These are phyloP conservation scores for Oryctes rhinoceros DNA, from an alignment of 1,140 invertebrate genomes.

Conservation along the genomic window DNA sequence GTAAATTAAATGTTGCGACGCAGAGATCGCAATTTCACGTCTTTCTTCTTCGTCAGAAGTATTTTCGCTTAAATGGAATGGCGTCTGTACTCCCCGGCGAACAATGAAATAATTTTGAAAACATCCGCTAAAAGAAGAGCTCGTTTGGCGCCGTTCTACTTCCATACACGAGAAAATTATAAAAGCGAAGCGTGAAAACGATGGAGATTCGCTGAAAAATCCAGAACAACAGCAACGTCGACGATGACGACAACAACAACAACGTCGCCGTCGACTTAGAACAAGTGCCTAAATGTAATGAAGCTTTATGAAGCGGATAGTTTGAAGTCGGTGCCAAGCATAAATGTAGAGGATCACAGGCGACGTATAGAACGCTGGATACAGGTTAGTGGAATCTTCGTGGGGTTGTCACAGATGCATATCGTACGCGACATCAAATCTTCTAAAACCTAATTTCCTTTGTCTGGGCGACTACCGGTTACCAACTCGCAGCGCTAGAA, in stretches of 20 bases:
- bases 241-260: neutral
- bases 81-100: neutral
- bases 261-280: neutral
- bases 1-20: no score
- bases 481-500: neutral
- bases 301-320: neutral
- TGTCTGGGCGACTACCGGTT: neutral
- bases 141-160: neutral
- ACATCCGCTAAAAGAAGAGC: neutral
- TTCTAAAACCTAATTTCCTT: constrained; percentile 19
- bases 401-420: neutral
- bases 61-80: neutral
- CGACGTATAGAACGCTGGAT: neutral
- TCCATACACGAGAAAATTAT: constrained; percentile 6
- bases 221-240: neutral
- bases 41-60: no score
- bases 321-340: neutral
- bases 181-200: neutral
- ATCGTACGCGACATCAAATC: neutral
- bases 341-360: neutral
- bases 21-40: no score
- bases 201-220: neutral
- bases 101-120: neutral
- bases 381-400: neutral
- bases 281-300: constrained; percentile 4